Percentiles rank a stretch among this genome's conserved stretches.
These are phyloP conservation scores for Drosophila mimica DNA, from an alignment of 2,888 invertebrate genomes.

Conservation along the genomic window DNA sequence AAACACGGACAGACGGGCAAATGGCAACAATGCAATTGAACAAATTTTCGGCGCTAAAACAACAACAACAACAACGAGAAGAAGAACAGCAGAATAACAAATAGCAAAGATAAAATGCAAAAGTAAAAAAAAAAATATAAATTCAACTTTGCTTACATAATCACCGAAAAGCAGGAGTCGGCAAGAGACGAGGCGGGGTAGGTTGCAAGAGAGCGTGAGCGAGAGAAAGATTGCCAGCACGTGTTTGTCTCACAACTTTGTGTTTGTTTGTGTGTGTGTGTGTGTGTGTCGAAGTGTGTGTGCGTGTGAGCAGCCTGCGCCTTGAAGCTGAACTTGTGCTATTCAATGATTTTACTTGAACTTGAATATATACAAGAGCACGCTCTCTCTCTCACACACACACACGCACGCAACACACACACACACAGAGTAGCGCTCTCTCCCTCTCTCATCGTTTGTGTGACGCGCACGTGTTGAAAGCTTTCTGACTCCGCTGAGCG, in stretches of 20 bases:
- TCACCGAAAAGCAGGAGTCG: conserved; percentile 50
- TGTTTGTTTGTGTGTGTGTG: background rate
- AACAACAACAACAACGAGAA: conserved; percentile 11
- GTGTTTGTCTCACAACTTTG: conserved; percentile 50
- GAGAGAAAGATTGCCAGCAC: conserved; percentile 44
- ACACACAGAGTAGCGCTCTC: conserved; percentile 9
- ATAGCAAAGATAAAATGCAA: conserved; percentile 13
- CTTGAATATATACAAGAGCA: conserved; percentile 62
- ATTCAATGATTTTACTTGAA: conserved; percentile 79
- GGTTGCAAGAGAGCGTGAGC: conserved; percentile 7
- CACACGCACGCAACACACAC: background rate
- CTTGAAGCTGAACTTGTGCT: conserved; percentile 79
- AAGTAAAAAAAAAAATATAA: conserved; percentile 22
- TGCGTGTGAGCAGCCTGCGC: conserved; percentile 45
- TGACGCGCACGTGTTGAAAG: conserved; percentile 58
- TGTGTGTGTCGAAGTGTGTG: conserved; percentile 14
- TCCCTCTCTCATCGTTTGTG: conserved; percentile 9
- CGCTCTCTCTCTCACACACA: conserved; percentile 20
- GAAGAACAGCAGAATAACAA: conserved; percentile 3
- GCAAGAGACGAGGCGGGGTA: background rate
- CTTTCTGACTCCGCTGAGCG: conserved; percentile 34
- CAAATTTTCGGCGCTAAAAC: conserved; percentile 45
- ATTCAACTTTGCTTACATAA: conserved; percentile 69
- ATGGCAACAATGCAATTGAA: conserved; percentile 70
- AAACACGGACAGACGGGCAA: conserved; percentile 16